Evolutionary conservation across 1,140 invertebrate genomes (phyloP), one percentile per base, ranked within the genome.

Genomic region (Brachionus rotundiformis): DNA sequence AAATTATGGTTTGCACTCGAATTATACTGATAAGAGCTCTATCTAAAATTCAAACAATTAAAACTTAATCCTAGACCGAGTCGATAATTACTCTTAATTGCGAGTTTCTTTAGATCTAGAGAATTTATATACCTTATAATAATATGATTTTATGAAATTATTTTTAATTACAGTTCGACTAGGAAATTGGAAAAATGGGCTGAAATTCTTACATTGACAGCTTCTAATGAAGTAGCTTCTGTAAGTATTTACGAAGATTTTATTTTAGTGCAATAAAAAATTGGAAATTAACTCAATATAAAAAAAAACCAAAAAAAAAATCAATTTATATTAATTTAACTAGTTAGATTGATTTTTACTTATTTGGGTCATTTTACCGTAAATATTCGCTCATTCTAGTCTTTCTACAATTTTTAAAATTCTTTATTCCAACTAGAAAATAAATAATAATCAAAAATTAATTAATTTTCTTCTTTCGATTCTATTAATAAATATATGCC

Each of bases 261-360:
- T 54, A 54, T 54, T 54, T 54, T 25, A 19, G 10, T 54, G 47
- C 4, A 16, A 54, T 54, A 54, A 54, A 54, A 54, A 54, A 54
- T 54, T 54, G n/a, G n/a, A 54, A 54, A 54, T 54, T 54, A 19
- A 54, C 16, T 54, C 47, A 23, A 54, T 54, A n/a, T 54, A 19
- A 54, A 54, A 54, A 16, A 54, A 19, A 54, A 54, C n/a, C n/a
- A 8, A 16, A 16, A 19, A 23, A 54, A 54, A 54, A 54, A 54
- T 54, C 47, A 54, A 54, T 54, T 54, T 54, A 54, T 54, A 54
- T 54, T 54, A 54, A 54, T 54, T 54, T 54, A 23, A 19, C 16
- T 54, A 54, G 16, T 54, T 54, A 25, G 19, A 54, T 54, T 54
- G 47, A 54, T 54, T 54, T 41, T 54, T 54, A 19, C 47, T 54